These are phyloP conservation scores for Lepidurus apus DNA, from an alignment of 1,140 invertebrate genomes.

Conservation along the genomic window DNA sequence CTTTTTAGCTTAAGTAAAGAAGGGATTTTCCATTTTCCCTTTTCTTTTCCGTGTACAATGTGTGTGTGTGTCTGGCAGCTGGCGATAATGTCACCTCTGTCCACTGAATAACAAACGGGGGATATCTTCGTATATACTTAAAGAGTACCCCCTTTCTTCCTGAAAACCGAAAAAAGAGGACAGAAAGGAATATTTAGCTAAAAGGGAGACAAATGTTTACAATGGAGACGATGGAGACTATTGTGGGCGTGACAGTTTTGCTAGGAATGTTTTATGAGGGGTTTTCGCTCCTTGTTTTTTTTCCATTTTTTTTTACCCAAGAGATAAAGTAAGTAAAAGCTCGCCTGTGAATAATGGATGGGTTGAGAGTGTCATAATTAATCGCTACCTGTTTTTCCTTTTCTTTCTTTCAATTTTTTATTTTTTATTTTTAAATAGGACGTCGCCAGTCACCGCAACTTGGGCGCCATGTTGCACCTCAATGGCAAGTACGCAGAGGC, in stretches of 20 bases:
- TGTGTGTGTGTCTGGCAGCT: background rate
- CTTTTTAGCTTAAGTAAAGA: background rate
- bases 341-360: conserved; percentile 11
- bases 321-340: conserved; percentile 47
- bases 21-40: background rate
- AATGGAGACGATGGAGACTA: background rate
- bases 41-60: background rate
- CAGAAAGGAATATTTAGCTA: background rate
- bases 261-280: background rate
- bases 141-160: background rate
- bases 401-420: background rate
- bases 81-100: conserved; percentile 4
- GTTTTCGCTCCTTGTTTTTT: background rate
- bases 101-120: conserved; percentile 5
- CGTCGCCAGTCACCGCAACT: conserved; percentile 51
- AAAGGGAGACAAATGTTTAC: background rate
- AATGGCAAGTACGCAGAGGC: conserved; percentile 52
- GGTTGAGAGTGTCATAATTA: background rate
- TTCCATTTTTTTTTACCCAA: conserved; percentile 40
- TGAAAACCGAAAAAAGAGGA: background rate
- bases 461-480: conserved; percentile 54
- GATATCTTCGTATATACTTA: no score
- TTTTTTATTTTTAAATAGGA: conserved; percentile 42
- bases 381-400: background rate
- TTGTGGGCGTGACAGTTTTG: conserved; percentile 3